Base-by-base conservation (phyloP, 2,888 invertebrate species). In the Parnassius apollo region DNA sequence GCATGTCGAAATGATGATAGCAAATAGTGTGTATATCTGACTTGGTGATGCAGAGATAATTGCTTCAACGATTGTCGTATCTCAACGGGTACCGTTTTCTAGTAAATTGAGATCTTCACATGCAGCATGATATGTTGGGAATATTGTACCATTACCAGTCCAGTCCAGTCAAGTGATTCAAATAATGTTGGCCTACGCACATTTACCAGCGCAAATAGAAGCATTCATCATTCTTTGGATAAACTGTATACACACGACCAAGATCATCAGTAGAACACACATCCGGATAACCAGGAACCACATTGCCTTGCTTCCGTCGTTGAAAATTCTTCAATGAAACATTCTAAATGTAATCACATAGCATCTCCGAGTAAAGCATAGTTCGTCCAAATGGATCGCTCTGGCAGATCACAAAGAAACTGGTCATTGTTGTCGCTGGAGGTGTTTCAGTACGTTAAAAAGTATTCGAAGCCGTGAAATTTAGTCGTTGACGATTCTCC, bases 11-110 rank as follows among this genome's bases (percentile, higher is more conserved):
- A 18, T 18, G 18, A 18, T 18, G 18, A 18, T 18, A 64, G 74
- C 68, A 62, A 75, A 77, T 66, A 78, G 68, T 65, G 73, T 67
- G 64, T 74, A 72, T 66, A 78, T 71, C 66, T 76, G 71, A 65
- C 66, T 65, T 66, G 73, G 64, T 65, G 68, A 61, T 69, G 72
- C 65, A 65, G 68, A 70, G 42, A 74, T 65, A 61, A 71, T 66
- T 35, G 75, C 65, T 65, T 73, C 70, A 73, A 66, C 65, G 68
- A 71, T 73, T 66, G 68, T 69, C 56, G 61, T 72, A 44, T 10
- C 71, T 71, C 69, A 71, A 71, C 68, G 18, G 18, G 18, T 18
- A 18, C 18, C 18, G 18, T 18, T 18, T 18, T 18, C 18, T 18
- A 18, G 18, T 18, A 18, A 18, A 18, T 18, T 18, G 18, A 18